Conservation (phyloP, 2,797 vertebrate genomes). For the Notoglanidium macrostoma region DNA sequence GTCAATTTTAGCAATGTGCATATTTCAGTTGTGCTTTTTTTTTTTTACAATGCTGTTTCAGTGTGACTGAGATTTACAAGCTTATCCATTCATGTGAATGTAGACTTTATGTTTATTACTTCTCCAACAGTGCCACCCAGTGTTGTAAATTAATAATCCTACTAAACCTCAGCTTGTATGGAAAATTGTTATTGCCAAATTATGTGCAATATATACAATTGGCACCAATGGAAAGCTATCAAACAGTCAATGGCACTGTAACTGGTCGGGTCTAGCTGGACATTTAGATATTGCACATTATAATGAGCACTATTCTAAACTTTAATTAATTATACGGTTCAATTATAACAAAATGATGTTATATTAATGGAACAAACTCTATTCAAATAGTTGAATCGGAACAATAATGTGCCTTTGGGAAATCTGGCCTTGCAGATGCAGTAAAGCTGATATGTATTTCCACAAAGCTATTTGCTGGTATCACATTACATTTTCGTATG, state of each 20-base stretch:
- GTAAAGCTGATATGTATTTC: neutral
- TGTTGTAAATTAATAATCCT: neutral
- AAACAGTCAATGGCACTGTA: neutral
- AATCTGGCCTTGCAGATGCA: neutral
- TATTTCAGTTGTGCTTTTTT: neutral
- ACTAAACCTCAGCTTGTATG: neutral
- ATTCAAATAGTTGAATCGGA: neutral
- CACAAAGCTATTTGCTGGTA: neutral
- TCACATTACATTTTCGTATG: conserved; percentile 35
- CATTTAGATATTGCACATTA: neutral
- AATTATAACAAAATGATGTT: neutral
- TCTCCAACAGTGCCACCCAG: conserved; percentile 52
- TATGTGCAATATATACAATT: neutral
- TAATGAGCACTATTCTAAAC: too few species aligned
- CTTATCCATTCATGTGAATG: neutral
- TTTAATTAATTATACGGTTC: neutral
- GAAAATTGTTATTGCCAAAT: neutral
- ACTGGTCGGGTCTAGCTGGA: neutral
- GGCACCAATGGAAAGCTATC: too few species aligned
- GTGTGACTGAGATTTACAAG: neutral
- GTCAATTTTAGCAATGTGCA: neutral
- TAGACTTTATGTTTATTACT: neutral
- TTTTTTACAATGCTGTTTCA: neutral
- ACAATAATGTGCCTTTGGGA: neutral
- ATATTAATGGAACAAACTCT: neutral